These are phyloP conservation scores for Zoanthus solanderi DNA, from an alignment of 92 coral and sea anemone species.

Conservation along the genomic window DNA sequence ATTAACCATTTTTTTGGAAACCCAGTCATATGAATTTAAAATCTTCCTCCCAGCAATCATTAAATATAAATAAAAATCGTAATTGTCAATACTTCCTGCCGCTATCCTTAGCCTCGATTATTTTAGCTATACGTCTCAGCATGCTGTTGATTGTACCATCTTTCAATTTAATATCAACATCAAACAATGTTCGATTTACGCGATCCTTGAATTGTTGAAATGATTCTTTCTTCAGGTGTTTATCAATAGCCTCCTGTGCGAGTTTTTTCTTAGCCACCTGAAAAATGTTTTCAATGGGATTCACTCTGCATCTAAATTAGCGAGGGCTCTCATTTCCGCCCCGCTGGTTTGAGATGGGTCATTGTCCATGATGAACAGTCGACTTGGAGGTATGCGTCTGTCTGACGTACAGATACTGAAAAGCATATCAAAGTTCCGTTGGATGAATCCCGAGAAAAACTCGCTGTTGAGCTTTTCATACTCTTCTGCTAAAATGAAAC, in stretches of 20 bases:
- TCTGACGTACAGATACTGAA: too few relatives aligned
- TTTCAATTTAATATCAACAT: background rate
- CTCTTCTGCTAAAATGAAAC: background rate
- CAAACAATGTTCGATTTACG: background rate
- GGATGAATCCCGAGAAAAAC: background rate
- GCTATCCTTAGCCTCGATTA: background rate
- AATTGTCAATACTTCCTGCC: background rate
- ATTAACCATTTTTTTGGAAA: background rate
- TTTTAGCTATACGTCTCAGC: background rate
- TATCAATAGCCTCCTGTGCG: too few relatives aligned
- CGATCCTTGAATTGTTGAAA: constrained; percentile 16
- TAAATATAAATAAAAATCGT: too few relatives aligned
- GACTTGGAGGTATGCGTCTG: too few relatives aligned
- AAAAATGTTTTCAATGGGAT: background rate
- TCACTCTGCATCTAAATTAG: background rate
- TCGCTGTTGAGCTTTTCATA: background rate
- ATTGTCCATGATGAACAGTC: too few relatives aligned
- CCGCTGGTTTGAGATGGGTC: background rate
- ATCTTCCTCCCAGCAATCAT: background rate
- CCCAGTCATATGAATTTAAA: background rate
- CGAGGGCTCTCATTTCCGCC: background rate
- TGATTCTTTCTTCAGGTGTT: background rate
- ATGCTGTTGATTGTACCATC: constrained; percentile 2
- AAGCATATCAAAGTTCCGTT: background rate
- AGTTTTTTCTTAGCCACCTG: background rate